Base-by-base conservation (phyloP, 2,888 invertebrate genomes). In the Eupeodes luniger region DNA sequence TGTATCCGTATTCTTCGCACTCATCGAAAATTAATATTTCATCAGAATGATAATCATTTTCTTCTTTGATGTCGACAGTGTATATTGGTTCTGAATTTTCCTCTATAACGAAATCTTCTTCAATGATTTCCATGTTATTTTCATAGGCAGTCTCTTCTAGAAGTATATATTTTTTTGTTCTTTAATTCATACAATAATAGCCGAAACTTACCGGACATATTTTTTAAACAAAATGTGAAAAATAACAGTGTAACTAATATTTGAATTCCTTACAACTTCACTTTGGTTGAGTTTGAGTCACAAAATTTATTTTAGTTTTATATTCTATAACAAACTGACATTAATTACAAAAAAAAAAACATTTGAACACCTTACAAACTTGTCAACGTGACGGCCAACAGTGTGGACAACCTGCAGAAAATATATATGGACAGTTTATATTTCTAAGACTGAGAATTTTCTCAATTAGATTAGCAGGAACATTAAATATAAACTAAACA, bases 41-140 rank as follows among this genome's bases (percentile, higher is more conserved):
- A 11, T 67, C 61, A 1, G 49, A 12, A 12, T 47, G 57, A 3
- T n/a, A 4, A 34, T 67, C 74, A 5, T 67, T 16, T 81, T 87
- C 87, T 53, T 84, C n/a, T 34, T 87, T 87, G 11, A 77, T 62
- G 36, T 55, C 72, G 10, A 74, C 19, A 10, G 66, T 10, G 11
- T 72, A 79, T 11, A 74, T 34, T 7, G 80, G 27, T 16, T 77
- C 72, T 14, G 76, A 76, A 59, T 66, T 44, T 44, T 87, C 84
- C 19, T 87, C 87, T 5, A 81, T 36, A 51, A 77, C 80, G 19
- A 61, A 84, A 44, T 83, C 75, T 36, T 83, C 83, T 61, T 87
- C 84, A 4, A 84, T 61, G n/a, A 81, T 77, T 78, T 84, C 83
- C 4, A 66, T 64, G 51, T 44, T 61, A 34, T 62, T 19, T 1